Evolutionary conservation across 2,888 invertebrate genomes (phyloP).

Genomic region (Imbricaverruca yamaguchii): DNA sequence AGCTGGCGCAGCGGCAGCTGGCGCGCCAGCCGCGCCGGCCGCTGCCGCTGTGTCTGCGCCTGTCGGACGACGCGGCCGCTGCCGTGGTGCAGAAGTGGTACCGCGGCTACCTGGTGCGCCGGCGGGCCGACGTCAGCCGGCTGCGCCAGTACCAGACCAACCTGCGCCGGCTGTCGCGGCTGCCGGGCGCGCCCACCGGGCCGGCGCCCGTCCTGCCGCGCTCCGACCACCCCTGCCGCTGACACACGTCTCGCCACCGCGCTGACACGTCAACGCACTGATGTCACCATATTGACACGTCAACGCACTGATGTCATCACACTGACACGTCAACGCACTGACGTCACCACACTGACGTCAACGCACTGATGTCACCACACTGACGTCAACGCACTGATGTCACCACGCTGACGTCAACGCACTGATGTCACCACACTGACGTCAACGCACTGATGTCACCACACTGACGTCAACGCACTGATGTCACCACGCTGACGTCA

Average conservation of each 20-base stretch:
- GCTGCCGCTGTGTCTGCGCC: neutral
- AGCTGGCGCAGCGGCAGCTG: neutral
- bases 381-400: no score
- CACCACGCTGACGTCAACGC: no score
- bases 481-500: no score
- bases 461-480: no score
- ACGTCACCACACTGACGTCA: no score
- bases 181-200: neutral
- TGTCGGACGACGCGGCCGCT: neutral
- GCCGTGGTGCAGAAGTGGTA: neutral
- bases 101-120: constrained; percentile 16
- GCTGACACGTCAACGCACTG: no score
- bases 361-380: no score
- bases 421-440: no score
- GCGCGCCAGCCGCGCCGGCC: neutral
- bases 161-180: neutral
- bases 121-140: neutral
- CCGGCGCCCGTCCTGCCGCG: neutral
- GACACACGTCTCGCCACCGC: neutral
- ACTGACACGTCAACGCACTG: no score
- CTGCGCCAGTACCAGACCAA: neutral
- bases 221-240: neutral
- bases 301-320: no score
- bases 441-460: no score
- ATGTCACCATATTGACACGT: no score